Evolutionary conservation across 2,797 vertebrate genomes (phyloP).

Genomic region (Helarctos malayanus): DNA sequence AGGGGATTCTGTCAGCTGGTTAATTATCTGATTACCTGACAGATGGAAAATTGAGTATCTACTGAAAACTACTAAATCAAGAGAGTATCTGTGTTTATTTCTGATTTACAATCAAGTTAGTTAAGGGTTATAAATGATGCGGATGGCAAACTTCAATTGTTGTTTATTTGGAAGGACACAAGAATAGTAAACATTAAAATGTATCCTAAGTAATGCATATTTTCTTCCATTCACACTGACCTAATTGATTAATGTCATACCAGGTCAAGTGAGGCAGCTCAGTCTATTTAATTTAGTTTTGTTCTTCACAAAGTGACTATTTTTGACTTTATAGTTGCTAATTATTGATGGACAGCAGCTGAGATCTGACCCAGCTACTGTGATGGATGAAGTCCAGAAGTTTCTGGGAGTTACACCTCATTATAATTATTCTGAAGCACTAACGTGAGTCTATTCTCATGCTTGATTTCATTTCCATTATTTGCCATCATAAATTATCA

Average conservation of each 20-base stretch:
- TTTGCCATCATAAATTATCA: conserved; percentile 52
- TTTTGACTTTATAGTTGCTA: conserved; percentile 91
- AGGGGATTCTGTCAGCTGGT: background rate
- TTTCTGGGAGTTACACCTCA: conserved; percentile 96
- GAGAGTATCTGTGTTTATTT: background rate
- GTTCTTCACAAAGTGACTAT: conserved; percentile 67
- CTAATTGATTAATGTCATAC: conserved; percentile 3
- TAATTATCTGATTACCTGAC: background rate
- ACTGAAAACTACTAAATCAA: background rate
- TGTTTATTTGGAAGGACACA: background rate
- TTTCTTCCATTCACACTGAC: conserved; percentile 1
- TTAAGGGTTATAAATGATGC: background rate
- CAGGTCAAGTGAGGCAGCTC: background rate
- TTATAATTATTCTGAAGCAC: conserved; percentile 97
- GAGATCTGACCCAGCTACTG: conserved; percentile 94
- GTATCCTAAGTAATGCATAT: background rate
- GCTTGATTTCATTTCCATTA: conserved; percentile 12
- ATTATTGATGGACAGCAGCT: conserved; percentile 99
- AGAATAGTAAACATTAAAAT: background rate
- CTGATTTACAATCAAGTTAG: background rate
- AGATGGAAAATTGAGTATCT: background rate
- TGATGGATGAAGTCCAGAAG: conserved; percentile 98
- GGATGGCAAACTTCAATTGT: background rate
- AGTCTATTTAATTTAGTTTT: conserved; percentile 28
- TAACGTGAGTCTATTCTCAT: conserved; percentile 93